Evolutionary conservation across 1,140 invertebrate species (phyloP).

Genomic region (Drosophila sucinea): DNA sequence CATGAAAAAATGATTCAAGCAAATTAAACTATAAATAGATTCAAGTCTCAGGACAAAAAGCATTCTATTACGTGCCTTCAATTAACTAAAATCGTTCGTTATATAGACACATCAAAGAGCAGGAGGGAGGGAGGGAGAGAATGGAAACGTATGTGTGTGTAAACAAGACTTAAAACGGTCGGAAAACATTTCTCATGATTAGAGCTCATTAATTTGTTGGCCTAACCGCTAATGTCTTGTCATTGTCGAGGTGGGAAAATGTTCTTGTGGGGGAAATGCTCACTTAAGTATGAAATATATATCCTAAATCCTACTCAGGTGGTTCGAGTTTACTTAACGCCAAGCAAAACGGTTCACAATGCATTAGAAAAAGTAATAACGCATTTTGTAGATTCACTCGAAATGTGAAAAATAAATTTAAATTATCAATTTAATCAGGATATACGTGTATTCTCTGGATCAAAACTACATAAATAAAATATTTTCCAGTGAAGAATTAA

Average conservation of each 20-base stretch:
- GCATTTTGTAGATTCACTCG: no score
- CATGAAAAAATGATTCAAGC: slow-evolving; percentile 46
- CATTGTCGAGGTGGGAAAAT: slow-evolving; percentile 32
- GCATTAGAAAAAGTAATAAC: no score
- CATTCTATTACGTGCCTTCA: slow-evolving; percentile 54
- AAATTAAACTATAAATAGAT: neutral
- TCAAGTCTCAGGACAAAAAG: slow-evolving; percentile 50
- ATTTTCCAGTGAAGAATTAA: no score
- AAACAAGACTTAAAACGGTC: slow-evolving; percentile 25
- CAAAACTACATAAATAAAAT: no score
- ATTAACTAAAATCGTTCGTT: slow-evolving; percentile 55
- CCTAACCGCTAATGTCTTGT: slow-evolving; percentile 51
- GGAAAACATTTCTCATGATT: slow-evolving; percentile 68
- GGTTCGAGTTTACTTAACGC: neutral
- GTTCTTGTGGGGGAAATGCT: slow-evolving; percentile 5
- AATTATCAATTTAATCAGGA: no score
- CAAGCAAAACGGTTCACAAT: no score
- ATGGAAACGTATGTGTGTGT: slow-evolving; percentile 15
- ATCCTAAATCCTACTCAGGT: neutral
- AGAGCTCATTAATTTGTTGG: slow-evolving; percentile 60
- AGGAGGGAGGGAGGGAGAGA: neutral
- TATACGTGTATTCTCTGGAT: no score
- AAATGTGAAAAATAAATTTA: no score
- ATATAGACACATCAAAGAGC: slow-evolving; percentile 5
- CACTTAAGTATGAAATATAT: slow-evolving; percentile 1